Base-by-base conservation (phyloP, 2,113 vertebrate species). In the Xenopus laevis region DNA sequence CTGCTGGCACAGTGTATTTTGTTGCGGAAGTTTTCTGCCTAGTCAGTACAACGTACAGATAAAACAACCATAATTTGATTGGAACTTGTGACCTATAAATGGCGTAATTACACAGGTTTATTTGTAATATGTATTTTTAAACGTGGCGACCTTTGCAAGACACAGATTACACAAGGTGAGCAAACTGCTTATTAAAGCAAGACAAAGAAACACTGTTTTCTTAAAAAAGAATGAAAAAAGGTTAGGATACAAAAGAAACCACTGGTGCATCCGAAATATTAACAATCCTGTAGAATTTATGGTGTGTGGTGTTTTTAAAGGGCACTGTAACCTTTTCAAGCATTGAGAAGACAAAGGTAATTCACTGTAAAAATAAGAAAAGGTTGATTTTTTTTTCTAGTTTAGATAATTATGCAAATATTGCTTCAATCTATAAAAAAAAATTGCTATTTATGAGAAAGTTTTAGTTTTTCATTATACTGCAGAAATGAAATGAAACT, bases 261-360 rank as follows among this genome's bases (percentile, higher is more conserved):
- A 86, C 87, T 86, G 85, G 85, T 69, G 60, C 83, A 84, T 88
- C 82, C 82, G 78, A 65, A 75, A 79, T 86, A 90, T 91, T 90
- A 92, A 84, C 81, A 81, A 79, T 81, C 16, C 81, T 68, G 83
- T 4, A 71, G 80, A 83, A 83, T 81, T 87, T 85, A 85, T 83
- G 80, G 82, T 4, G 52, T 80, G 86, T 91, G 90, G 86, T 90
- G 89, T 91, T 92, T 27, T 92, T 84, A 85, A 92, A 92, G 90
- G 91, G 89, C 91, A 92, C 83, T 79, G 84, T 92, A 90, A 92
- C 89, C 89, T 91, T 92, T 91, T 91, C 85, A 87, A 90, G 83
- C 83, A 83, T 84, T 83, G 86, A 81, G 65, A 79, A 79, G 79
- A 79, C 88, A 89, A 89, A 89, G 87, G 79, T 85, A 86, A 87